Conservation (phyloP, 2,888 invertebrate species). For the Girardia tigrina region DNA sequence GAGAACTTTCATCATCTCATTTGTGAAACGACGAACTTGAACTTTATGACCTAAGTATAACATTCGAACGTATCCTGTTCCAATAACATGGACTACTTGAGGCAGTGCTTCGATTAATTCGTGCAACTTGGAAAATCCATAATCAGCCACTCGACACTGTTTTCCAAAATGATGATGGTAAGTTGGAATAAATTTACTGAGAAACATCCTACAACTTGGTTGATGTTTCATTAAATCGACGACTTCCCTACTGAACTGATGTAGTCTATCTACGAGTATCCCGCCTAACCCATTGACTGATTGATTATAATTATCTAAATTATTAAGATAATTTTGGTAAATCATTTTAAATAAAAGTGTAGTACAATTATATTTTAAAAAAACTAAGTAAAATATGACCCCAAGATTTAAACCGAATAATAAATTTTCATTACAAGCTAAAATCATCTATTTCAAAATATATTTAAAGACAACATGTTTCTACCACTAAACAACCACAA, state of each 20-base stretch:
- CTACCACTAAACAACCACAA: too few relatives aligned
- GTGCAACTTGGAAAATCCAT: conserved; percentile 76
- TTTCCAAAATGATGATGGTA: conserved; percentile 87
- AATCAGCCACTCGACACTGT: conserved; percentile 78
- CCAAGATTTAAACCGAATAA: too few relatives aligned
- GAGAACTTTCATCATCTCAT: conserved; percentile 71
- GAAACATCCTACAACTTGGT: conserved; percentile 69
- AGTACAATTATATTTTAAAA: too few relatives aligned
- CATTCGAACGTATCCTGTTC: conserved; percentile 70
- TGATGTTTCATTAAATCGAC: conserved; percentile 71
- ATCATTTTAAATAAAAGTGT: too few relatives aligned
- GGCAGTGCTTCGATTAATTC: conserved; percentile 81
- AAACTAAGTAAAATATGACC: too few relatives aligned
- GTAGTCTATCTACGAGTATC: conserved; percentile 59
- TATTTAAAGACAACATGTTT: too few relatives aligned
- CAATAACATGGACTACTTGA: conserved; percentile 61
- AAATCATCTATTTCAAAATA: too few relatives aligned
- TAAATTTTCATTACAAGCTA: too few relatives aligned
- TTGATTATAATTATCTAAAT: not conserved
- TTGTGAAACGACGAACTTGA: conserved; percentile 68
- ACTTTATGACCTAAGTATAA: conserved; percentile 75
- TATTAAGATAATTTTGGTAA: too few relatives aligned
- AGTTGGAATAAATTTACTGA: conserved; percentile 79
- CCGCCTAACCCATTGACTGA: not conserved
- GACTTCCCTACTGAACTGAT: conserved; percentile 72